These are phyloP conservation scores for Myotis planiceps DNA, from an alignment of 2,797 vertebrate species.

Conservation along the genomic window DNA sequence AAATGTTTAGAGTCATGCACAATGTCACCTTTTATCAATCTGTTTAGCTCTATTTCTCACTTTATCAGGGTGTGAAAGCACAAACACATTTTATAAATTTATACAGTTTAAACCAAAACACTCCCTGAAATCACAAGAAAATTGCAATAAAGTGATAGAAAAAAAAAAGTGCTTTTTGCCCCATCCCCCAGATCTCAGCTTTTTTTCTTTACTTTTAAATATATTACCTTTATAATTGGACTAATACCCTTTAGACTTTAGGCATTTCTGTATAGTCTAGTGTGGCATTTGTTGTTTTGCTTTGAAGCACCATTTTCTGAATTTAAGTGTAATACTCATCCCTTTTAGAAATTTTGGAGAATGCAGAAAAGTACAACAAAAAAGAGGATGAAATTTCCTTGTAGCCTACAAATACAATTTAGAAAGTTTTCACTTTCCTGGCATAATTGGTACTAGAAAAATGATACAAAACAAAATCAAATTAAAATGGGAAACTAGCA, in stretches of 20 bases:
- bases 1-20: not conserved
- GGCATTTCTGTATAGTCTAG: not conserved
- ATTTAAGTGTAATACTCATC: not conserved
- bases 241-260: not conserved
- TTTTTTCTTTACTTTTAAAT: not conserved
- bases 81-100: not conserved
- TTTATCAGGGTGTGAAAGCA: not conserved
- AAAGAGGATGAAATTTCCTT: not conserved
- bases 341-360: not conserved
- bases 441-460: constrained; percentile 14
- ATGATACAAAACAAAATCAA: not conserved
- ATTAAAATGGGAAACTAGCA: not conserved
- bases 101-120: not conserved
- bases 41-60: not conserved
- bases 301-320: constrained; percentile 8
- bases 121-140: constrained; percentile 8
- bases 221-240: constrained; percentile 15
- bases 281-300: not conserved
- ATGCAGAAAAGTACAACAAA: not conserved
- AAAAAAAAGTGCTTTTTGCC: not conserved
- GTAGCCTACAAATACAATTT: not conserved
- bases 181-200: not conserved
- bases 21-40: not conserved
- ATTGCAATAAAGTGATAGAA: constrained; percentile 9
- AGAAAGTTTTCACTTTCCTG: constrained; percentile 39